Evolutionary conservation across 2,797 vertebrate genomes (phyloP).

Genomic region (Karalla daura): DNA sequence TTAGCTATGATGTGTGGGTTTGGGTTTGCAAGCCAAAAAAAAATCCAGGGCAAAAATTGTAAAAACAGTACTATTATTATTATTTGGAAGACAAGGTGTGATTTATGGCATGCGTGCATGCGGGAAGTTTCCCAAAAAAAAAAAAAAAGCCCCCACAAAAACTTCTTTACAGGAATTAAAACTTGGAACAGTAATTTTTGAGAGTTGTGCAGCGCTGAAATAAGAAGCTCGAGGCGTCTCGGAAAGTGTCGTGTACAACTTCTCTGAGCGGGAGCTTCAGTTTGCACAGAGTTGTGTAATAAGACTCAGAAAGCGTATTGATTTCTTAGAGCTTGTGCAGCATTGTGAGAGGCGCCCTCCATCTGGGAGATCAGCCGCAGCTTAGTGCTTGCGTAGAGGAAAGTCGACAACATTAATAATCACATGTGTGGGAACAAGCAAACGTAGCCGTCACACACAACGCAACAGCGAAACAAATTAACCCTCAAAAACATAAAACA

Average conservation of each 20-base stretch:
- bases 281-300: constrained; percentile 29
- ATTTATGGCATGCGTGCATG: not conserved
- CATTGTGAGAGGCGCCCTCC: constrained; percentile 21
- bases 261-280: constrained; percentile 19
- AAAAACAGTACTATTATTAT: not conserved
- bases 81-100: not conserved
- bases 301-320: constrained; percentile 39
- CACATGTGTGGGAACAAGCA: not conserved
- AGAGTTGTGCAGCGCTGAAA: constrained; percentile 18
- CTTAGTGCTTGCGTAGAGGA: constrained; percentile 7
- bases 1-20: not conserved
- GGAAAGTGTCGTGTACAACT: constrained; percentile 26
- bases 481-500: too few relatives aligned
- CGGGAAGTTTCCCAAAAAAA: not conserved
- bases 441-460: not conserved
- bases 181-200: constrained; percentile 7
- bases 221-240: constrained; percentile 42
- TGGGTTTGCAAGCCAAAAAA: not conserved
- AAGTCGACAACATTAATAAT: not conserved
- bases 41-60: not conserved
- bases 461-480: not conserved
- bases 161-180: constrained; percentile 1
- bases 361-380: constrained; percentile 30
- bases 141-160: too few relatives aligned
- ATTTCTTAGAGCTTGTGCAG: constrained; percentile 37